Evolutionary conservation across 1,140 invertebrate species (phyloP).

Genomic region (Diprion similis): DNA sequence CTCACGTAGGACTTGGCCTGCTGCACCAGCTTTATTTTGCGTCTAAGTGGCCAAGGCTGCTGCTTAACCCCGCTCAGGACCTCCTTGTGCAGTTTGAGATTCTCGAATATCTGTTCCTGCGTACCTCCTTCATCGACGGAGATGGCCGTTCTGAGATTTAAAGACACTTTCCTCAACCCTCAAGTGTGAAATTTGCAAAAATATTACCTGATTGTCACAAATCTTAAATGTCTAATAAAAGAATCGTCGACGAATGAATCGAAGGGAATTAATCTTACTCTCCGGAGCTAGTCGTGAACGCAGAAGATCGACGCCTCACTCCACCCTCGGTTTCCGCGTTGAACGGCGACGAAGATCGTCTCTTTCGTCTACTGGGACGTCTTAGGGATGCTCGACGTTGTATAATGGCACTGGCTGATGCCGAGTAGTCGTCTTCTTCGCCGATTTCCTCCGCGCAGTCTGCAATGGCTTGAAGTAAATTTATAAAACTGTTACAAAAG

Average conservation of each 20-base stretch:
- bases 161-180: slow-evolving; percentile 6
- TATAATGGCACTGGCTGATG: slow-evolving; percentile 81
- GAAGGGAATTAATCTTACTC: slow-evolving; percentile 68
- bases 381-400: slow-evolving; percentile 73
- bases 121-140: slow-evolving; percentile 76
- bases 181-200: neutral
- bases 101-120: slow-evolving; percentile 90
- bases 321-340: slow-evolving; percentile 57
- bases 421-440: slow-evolving; percentile 82
- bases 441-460: slow-evolving; percentile 61
- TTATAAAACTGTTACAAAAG: neutral
- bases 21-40: slow-evolving; percentile 84
- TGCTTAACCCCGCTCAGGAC: slow-evolving; percentile 87
- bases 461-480: slow-evolving; percentile 22
- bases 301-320: slow-evolving; percentile 74
- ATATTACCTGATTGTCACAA: neutral
- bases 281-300: slow-evolving; percentile 83
- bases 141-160: slow-evolving; percentile 70
- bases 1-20: slow-evolving; percentile 89
- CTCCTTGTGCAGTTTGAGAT: slow-evolving; percentile 92
- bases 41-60: slow-evolving; percentile 87
- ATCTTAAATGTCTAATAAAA: neutral
- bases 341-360: slow-evolving; percentile 74
- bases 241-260: slow-evolving; percentile 15
- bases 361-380: slow-evolving; percentile 65